A percentile compares a stretch with the other conserved stretches of the same genome.
phyloP scores from a whole-genome alignment of 2,888 invertebrate genomes.

The Spicauda simplicius region DNA sequence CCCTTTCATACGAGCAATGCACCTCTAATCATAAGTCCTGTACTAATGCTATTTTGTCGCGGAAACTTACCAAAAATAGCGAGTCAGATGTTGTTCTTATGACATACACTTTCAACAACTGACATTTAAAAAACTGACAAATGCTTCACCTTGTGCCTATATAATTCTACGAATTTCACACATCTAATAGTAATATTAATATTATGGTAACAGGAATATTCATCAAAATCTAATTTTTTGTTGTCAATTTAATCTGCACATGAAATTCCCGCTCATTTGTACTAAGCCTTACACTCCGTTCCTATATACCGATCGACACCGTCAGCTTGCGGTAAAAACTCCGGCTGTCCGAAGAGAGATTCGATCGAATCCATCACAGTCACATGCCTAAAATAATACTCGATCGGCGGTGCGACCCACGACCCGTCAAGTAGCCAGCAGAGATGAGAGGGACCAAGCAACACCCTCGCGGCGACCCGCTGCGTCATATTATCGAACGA shows the following conservation, averaged over 20 bases:
- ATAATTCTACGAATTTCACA: too few relatives aligned
- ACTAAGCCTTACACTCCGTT: background rate
- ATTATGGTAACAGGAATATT: too few relatives aligned
- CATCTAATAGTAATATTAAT: too few relatives aligned
- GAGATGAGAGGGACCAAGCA: conserved; percentile 61
- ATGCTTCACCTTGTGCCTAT: too few relatives aligned
- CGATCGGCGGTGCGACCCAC: conserved; percentile 59
- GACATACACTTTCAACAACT: too few relatives aligned
- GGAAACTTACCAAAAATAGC: too few relatives aligned
- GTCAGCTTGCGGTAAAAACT: conserved; percentile 58
- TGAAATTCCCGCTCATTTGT: background rate
- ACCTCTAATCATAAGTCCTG: background rate
- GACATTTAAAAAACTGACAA: too few relatives aligned
- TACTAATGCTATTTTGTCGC: too few relatives aligned
- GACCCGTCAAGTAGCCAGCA: conserved; percentile 57
- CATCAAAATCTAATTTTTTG: too few relatives aligned
- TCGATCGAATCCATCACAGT: conserved; percentile 81
- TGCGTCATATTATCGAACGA: conserved; percentile 60
- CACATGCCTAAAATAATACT: conserved; percentile 77
- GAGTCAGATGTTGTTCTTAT: too few relatives aligned
- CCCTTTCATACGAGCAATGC: background rate
- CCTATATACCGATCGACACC: conserved; percentile 16
- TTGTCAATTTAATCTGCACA: background rate
- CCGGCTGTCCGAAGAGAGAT: conserved; percentile 71
- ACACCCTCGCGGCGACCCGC: conserved; percentile 63